Evolutionary conservation across 2,888 invertebrate genomes (phyloP).

Genomic region (Apotomis turbidana): DNA sequence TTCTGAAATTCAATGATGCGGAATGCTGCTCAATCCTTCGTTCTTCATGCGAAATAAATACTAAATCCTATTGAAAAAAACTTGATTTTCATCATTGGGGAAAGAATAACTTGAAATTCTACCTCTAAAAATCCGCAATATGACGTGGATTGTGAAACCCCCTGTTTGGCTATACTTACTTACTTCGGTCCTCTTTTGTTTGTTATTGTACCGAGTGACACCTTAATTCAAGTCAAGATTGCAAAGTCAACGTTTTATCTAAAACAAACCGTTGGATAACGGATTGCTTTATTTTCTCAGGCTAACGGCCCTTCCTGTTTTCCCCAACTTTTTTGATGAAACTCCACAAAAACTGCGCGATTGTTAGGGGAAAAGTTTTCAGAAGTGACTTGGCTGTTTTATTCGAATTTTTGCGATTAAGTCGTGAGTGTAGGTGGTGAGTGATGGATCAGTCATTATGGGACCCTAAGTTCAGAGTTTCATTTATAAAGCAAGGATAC

Average conservation of each 20-base stretch:
- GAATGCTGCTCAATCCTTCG: no score
- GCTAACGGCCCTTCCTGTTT: conserved; percentile 49
- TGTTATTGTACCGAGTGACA: conserved; percentile 30
- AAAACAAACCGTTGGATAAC: conserved; percentile 66
- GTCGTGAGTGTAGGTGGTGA: background rate
- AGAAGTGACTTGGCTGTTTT: conserved; percentile 29
- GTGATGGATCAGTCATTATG: conserved; percentile 15
- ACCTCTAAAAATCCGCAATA: no score
- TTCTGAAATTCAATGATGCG: no score
- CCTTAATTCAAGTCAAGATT: conserved; percentile 57
- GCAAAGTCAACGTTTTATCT: conserved; percentile 64
- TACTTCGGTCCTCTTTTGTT: background rate
- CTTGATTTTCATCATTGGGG: no score
- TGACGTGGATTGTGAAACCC: no score
- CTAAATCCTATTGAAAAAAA: no score
- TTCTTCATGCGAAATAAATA: no score
- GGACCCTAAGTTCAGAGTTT: background rate
- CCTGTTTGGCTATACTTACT: no score
- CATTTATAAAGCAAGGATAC: no score
- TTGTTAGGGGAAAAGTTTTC: conserved; percentile 34
- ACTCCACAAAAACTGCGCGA: conserved; percentile 44
- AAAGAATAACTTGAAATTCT: no score
- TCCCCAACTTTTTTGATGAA: conserved; percentile 54
- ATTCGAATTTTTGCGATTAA: conserved; percentile 27
- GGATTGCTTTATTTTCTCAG: conserved; percentile 65